Percentiles rank a stretch among this genome's conserved stretches.
Conservation (phyloP, 2,113 vertebrate genomes). For the Himantopus leucocephalus region DNA sequence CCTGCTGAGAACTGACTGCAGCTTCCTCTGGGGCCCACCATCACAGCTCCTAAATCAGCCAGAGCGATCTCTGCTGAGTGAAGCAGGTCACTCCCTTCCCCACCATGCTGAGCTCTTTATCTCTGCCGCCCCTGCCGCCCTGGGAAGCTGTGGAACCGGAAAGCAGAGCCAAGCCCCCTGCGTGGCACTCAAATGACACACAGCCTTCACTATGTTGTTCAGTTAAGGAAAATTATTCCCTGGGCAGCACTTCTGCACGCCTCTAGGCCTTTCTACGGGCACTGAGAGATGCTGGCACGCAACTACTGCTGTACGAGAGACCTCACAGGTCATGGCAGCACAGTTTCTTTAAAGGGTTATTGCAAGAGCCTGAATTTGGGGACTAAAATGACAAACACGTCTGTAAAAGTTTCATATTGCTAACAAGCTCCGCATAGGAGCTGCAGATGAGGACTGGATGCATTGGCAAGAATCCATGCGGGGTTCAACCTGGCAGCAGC, state of each 20-base stretch:
- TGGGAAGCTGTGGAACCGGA: not conserved
- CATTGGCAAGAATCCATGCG: fast-evolving
- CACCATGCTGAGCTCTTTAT: slow-evolving; percentile 49
- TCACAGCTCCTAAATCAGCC: not conserved
- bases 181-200: not conserved
- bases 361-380: not conserved
- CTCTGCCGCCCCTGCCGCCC: not conserved
- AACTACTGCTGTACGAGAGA: not conserved
- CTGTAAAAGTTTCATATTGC: not conserved
- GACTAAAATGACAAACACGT: not conserved
- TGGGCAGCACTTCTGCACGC: not conserved
- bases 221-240: not conserved
- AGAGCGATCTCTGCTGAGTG: not conserved
- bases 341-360: not conserved
- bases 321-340: not conserved
- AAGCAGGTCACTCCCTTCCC: slow-evolving; percentile 62
- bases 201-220: not conserved
- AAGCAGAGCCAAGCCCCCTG: not conserved
- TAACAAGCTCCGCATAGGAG: not conserved
- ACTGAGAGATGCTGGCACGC: not conserved
- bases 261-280: not conserved
- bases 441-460: fast-evolving
- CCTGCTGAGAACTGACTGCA: slow-evolving; percentile 56
- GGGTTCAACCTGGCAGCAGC: not conserved
- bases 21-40: slow-evolving; percentile 59